Base-by-base conservation (phyloP, 2,113 vertebrate species). In the Periophthalmus modestus region DNA sequence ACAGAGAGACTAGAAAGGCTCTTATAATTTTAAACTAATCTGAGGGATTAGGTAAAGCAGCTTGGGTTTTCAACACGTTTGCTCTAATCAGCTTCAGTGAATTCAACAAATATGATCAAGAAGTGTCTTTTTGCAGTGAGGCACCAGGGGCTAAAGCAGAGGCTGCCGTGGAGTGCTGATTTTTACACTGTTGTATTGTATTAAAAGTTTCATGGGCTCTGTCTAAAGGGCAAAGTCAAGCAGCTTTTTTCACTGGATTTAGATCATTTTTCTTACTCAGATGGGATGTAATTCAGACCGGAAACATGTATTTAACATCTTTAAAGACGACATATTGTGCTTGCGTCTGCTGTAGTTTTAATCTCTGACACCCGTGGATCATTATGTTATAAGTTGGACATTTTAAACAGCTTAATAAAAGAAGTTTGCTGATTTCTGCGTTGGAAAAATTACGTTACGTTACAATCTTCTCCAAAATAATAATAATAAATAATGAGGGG, bases 1-100 rank as follows among this genome's bases (percentile, higher is more conserved):
- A 82, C 77, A 71, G 73, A 68, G 84, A 85, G 82, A 89, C 75
- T 66, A 79, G 82, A 28, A 62, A 33, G 59, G 82, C 83, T 91
- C 85, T 88, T 90, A 82, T 91, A 89, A 92, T 88, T 88, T 72
- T 66, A 62, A 34, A 80, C 87, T 93, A 91, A 93, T 92, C 91
- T 88, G 0, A 0, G 87, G 57, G 89, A 92, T 92, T 92, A 91
- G 82, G 80, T 68, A 89, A 89, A 92, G 89, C 86, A 90, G 88
- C 87, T 91, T 89, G 90, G 75, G 77, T 79, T 75, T 83, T 87
- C 82, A 78, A 78, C 82, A 87, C 74, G 34, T 87, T 82, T 72
- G 71, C 73, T 74, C 62, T 89, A 86, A 91, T 92, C 90, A 88
- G 85, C 86, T 81, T 88, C 86, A 75, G 74, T 68, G 72, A 61